A percentile compares a stretch with the other conserved stretches of the same genome.
These are phyloP conservation scores for Celastrina argiolus DNA, from an alignment of 2,888 invertebrate species.

Conservation along the genomic window DNA sequence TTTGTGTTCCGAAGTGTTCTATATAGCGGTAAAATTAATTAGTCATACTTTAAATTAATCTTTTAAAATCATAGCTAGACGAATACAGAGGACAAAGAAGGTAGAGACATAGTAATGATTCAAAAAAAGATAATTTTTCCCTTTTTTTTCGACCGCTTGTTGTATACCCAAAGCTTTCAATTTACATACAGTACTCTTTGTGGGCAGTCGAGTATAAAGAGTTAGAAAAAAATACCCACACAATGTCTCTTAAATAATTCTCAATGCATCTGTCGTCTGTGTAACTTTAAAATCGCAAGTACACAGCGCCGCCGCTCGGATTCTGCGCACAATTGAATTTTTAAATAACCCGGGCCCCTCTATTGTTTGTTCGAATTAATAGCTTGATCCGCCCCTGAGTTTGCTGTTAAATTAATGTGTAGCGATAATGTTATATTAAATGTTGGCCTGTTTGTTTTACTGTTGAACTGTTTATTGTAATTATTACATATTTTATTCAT, in stretches of 20 bases:
- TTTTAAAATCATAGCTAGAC: too few species aligned
- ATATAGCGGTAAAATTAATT: too few species aligned
- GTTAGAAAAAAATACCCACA: neutral
- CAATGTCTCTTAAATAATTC: constrained; percentile 17
- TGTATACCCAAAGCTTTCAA: neutral
- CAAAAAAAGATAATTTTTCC: too few species aligned
- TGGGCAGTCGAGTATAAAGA: neutral
- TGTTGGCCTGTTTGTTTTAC: neutral
- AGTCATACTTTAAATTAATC: too few species aligned
- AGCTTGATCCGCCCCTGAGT: constrained; percentile 33
- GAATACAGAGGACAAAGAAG: too few species aligned
- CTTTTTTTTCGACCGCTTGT: too few species aligned
- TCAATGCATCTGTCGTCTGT: constrained; percentile 10
- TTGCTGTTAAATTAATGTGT: constrained; percentile 18
- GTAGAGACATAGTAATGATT: too few species aligned
- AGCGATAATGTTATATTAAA: constrained; percentile 2
- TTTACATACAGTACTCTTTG: neutral
- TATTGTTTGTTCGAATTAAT: constrained; percentile 56
- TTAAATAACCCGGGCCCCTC: constrained; percentile 54
- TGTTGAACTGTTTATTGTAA: neutral
- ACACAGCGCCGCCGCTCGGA: constrained; percentile 31
- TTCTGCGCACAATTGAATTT: constrained; percentile 71
- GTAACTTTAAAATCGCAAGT: constrained; percentile 20
- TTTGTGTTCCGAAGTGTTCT: too few species aligned
- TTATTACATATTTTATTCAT: neutral